Percentiles rank a stretch among this genome's conserved stretches.
phyloP scores from a whole-genome alignment of 2,113 vertebrate species.

The Ptychochromis oligacanthus region DNA sequence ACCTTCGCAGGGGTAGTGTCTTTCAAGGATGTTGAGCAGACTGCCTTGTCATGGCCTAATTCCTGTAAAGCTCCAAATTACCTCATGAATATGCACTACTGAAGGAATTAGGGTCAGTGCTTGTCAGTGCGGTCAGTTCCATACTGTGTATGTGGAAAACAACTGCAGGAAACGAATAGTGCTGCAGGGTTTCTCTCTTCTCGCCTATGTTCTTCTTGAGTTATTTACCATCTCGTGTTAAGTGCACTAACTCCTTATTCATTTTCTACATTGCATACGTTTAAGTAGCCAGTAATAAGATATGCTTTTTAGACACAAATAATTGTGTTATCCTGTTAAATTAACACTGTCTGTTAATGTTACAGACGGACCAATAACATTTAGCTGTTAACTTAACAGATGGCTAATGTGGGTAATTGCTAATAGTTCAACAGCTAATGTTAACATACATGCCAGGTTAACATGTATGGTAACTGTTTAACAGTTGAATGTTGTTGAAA shows the following conservation, averaged over 20 bases:
- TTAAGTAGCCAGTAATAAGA: not conserved
- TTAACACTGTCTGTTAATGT: too few relatives aligned
- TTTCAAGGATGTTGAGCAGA: conserved; percentile 47
- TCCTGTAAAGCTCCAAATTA: conserved; percentile 55
- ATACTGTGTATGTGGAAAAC: conserved; percentile 15
- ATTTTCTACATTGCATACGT: not conserved
- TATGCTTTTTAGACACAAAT: too few relatives aligned
- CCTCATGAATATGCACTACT: conserved; percentile 56
- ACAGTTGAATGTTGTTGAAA: too few relatives aligned
- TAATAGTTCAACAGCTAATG: too few relatives aligned
- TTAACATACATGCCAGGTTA: too few relatives aligned
- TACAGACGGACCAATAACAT: too few relatives aligned
- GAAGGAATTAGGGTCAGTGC: conserved; percentile 57
- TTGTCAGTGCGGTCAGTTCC: conserved; percentile 41
- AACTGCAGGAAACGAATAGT: not conserved
- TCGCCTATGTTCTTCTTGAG: not conserved
- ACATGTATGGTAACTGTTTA: too few relatives aligned
- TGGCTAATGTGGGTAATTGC: too few relatives aligned
- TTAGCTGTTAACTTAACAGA: too few relatives aligned
- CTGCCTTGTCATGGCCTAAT: conserved; percentile 58
- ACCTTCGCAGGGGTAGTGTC: not conserved
- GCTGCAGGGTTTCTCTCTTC: not conserved
- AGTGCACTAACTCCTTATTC: not conserved
- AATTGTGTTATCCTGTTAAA: too few relatives aligned
- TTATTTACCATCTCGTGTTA: not conserved